Evolutionary conservation across 2,113 vertebrate species (phyloP).

Genomic region (Saccopteryx bilineata): DNA sequence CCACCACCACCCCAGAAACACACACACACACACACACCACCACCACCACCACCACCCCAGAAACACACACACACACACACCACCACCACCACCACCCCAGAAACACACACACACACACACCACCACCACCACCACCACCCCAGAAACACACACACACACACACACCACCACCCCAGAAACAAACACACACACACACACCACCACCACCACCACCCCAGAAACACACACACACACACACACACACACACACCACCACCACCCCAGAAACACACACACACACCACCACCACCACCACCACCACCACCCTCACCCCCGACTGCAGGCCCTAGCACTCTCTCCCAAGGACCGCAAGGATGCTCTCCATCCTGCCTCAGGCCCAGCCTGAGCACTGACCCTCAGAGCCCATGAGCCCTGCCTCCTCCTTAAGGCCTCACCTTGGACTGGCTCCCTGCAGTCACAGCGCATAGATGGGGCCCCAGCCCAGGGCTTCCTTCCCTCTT

Average conservation of each 20-base stretch:
- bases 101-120: too few relatives aligned
- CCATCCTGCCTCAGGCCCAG: neutral
- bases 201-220: rapidly evolving
- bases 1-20: neutral
- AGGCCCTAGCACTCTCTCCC: neutral
- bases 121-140: rapidly evolving
- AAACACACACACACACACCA: too few relatives aligned
- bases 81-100: rapidly evolving
- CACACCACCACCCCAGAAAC: neutral
- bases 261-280: neutral
- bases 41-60: rapidly evolving
- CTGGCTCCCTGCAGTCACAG: neutral
- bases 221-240: neutral
- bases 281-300: rapidly evolving
- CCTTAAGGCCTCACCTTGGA: neutral
- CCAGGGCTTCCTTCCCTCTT: neutral
- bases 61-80: too few relatives aligned
- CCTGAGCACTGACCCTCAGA: neutral
- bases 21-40: too few relatives aligned
- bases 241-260: too few relatives aligned
- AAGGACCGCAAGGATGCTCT: too few relatives aligned
- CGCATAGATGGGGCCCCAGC: neutral
- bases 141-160: too few relatives aligned
- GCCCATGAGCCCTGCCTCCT: neutral
- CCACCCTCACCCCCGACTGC: too few relatives aligned